Evolutionary conservation across 53 echinoderm and acorn worm species (phyloP).

Genomic region (Mesocentrotus franciscanus): DNA sequence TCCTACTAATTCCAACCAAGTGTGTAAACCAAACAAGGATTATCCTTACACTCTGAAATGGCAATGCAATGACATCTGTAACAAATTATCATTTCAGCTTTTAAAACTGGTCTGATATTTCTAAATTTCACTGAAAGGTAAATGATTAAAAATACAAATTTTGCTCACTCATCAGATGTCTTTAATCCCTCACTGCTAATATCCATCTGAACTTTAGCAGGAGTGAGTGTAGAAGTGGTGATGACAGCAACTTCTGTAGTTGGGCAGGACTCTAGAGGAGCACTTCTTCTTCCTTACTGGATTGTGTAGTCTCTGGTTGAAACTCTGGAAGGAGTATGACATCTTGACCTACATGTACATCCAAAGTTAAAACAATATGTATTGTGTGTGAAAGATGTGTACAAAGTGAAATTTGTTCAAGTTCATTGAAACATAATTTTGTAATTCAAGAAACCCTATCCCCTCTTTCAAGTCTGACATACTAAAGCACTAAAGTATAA

Average conservation of each 20-base stretch:
- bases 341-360: slow-evolving; percentile 39
- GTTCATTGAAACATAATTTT: too few species aligned
- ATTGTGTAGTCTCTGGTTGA: slow-evolving; percentile 21
- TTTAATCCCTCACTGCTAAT: background rate
- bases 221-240: slow-evolving; percentile 26
- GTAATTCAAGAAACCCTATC: too few species aligned
- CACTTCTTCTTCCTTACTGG: background rate
- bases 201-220: slow-evolving; percentile 51
- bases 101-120: background rate
- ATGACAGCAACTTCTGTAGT: background rate
- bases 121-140: background rate
- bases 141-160: background rate
- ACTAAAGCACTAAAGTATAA: too few species aligned
- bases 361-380: background rate
- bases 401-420: too few species aligned
- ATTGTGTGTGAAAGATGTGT: background rate
- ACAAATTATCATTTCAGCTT: background rate
- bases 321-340: slow-evolving; percentile 61
- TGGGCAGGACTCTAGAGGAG: background rate
- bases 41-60: background rate
- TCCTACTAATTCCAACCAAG: background rate
- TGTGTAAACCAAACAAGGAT: background rate
- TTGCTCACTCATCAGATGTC: slow-evolving; percentile 27
- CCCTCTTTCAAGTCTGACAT: too few species aligned
- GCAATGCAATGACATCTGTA: background rate